Evolutionary conservation across 2,888 invertebrate genomes (phyloP).

Genomic region (Limnephilus rhombicus): DNA sequence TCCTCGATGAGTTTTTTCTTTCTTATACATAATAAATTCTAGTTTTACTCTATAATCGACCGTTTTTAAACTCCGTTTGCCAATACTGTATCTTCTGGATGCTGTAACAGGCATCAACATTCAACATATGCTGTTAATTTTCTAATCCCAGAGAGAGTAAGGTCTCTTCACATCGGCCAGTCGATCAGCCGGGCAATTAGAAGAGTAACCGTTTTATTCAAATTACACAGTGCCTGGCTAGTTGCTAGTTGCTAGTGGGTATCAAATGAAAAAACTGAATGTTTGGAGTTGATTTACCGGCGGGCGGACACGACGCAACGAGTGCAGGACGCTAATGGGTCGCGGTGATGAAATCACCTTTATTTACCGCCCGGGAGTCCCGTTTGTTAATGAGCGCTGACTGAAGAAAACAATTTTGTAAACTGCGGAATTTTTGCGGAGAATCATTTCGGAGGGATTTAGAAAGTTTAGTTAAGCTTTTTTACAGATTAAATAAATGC

Average conservation of each 20-base stretch:
- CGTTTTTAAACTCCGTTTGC: too few species aligned
- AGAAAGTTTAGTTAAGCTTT: too few species aligned
- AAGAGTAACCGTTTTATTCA: conserved; percentile 55
- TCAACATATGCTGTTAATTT: neutral
- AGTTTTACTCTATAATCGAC: too few species aligned
- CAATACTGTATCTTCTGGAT: too few species aligned
- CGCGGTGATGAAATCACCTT: conserved; percentile 48
- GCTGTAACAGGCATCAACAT: neutral
- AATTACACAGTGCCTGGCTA: conserved; percentile 36
- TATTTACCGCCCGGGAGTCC: conserved; percentile 12
- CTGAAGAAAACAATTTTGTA: neutral
- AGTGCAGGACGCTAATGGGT: conserved; percentile 38
- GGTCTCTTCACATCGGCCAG: conserved; percentile 25
- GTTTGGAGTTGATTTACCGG: conserved; percentile 44
- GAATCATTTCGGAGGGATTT: too few species aligned
- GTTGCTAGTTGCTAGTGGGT: neutral
- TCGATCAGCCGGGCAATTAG: conserved; percentile 46
- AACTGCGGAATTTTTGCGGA: too few species aligned
- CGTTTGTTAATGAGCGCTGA: neutral
- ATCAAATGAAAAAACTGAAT: conserved; percentile 37
- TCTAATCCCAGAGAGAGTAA: neutral
- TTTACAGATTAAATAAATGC: too few species aligned
- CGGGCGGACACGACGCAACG: conserved; percentile 17
- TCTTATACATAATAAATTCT: too few species aligned
- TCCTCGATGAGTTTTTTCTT: too few species aligned